Evolutionary conservation across 2,113 vertebrate species (phyloP), one percentile per base, ranked within the genome.

Genomic region (Leucoraja erinaceus): DNA sequence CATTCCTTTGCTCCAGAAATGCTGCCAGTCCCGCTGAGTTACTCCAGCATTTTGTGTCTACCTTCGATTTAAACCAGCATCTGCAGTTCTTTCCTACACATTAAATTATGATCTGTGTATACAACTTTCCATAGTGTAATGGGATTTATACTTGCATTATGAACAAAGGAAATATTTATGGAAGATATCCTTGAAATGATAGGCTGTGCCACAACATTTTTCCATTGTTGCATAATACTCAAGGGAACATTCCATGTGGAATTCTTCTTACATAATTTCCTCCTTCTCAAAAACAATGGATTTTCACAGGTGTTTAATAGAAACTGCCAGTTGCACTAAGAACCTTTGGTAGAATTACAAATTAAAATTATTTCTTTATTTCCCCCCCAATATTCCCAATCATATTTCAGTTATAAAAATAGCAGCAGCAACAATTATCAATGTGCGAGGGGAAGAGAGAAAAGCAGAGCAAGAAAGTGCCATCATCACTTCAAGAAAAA

Each of bases 171-270:
- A 90, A 22, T 22, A 63, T 90, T 90, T 68, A 68, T 90, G 63
- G 86, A 90, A 63, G 10, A 90, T 63, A 68, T 33, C 14, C n/a
- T 68, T 38, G 86, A 14, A 86, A 68, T 68, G 78, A 81, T 25
- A 33, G 66, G 61, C 10, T 68, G 86, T 18, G 7, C 63, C 63
- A 33, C 31, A 20, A 31, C 16, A 68, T 31, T 90, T 88, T 38
- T 38, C 86, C 63, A 90, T 90, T 90, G 61, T 68, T 38, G 86
- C 28, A 90, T 38, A 90, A 90, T 38, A 12, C 86, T 90, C 86
- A 63, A 66, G 61, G 61, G 63, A 90, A 68, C 63, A 90, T 10
- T 90, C 31, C 14, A 68, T 31, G 20, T 81, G 38, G 78, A 81
- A 81, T 81, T 81, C 33, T 63, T 86, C 83, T 63, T 18, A 33